Base-by-base conservation (phyloP, 2,113 vertebrate genomes). In the Pristiophorus japonicus region DNA sequence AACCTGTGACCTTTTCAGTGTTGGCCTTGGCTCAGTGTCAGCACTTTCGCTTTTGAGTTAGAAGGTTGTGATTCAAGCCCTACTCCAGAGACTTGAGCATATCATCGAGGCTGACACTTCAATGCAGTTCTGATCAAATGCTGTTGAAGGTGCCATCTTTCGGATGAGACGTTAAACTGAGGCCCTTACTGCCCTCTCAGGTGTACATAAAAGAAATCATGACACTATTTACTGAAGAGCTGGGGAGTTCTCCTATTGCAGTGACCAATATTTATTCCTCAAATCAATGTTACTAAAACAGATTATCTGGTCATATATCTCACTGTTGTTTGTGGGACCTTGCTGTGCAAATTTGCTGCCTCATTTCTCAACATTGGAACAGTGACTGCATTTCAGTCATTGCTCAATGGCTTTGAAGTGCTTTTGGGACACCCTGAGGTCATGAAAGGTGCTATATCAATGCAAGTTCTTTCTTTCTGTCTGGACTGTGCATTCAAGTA, bases 351-450 rank as follows among this genome's bases (percentile, higher is more conserved):
- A 91, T 91, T 63, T 14, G 88, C 55, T 63, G 12, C 55, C 88
- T 8, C 34, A 18, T 51, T 27, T 62, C 55, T 20, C 88, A 91
- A 38, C 4, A n/a, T 91, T 38, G 30, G 55, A 91, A n/a, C 27
- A 51, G 51, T 51, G 51, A 51, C 51, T 51, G 18, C 55, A n/a
- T 38, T 91, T 5, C 34, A 63, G 62, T 38, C 6, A 1, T n/a
- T 63, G 16, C 16, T 91, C 88, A 91, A n/a, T 91, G 55, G 55
- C 55, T 63, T 62, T 91, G 88, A 91, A 62, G n/a, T 91, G 55
- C 63, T 91, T 91, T 62, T 16, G 11, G 55, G 16, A 62, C 88
- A n/a, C n/a, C 14, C 88, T 1, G 0, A 91, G 34, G 0, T 12
- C 4, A 20, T 91, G 18, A n/a, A 91, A 62, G n/a, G 16, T 38